Percentiles rank a stretch among this genome's conserved stretches.
phyloP scores from a whole-genome alignment of 1,140 invertebrate genomes.

The Drosophila bocqueti region DNA sequence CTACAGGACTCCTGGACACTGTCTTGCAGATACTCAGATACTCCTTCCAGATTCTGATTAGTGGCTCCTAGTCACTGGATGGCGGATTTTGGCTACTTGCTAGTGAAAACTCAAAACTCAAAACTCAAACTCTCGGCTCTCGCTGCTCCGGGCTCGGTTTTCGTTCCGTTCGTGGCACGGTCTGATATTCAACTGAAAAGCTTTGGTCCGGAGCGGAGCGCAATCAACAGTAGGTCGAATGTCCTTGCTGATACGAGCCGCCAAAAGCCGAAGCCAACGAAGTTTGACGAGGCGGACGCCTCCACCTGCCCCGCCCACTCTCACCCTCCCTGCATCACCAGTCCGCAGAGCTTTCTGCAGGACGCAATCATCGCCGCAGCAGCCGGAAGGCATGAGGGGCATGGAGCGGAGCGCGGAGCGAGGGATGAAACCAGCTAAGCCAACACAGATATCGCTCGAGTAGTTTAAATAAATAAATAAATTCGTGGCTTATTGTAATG shows the following conservation, averaged over 20 bases:
- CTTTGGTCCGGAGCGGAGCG: constrained; percentile 54
- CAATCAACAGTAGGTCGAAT: constrained; percentile 83
- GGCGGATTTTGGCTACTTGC: background rate
- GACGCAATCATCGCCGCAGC: constrained; percentile 35
- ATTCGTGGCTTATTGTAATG: constrained; percentile 53
- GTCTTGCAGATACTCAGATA: background rate
- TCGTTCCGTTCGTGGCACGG: constrained; percentile 76
- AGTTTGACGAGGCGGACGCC: constrained; percentile 41
- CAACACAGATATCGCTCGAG: constrained; percentile 61
- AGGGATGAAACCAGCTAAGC: constrained; percentile 35
- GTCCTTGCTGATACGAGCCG: constrained; percentile 76
- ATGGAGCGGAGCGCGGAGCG: background rate
- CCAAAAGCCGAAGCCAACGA: constrained; percentile 33
- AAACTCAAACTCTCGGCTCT: constrained; percentile 4
- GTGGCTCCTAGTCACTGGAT: background rate
- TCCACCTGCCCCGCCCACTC: background rate
- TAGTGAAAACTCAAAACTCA: background rate
- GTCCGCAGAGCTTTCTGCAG: constrained; percentile 51
- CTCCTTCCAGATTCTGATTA: background rate
- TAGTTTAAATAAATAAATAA: constrained; percentile 73
- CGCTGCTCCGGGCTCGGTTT: constrained; percentile 26
- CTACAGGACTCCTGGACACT: background rate
- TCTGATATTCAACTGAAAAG: constrained; percentile 82
- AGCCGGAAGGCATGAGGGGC: constrained; percentile 14
- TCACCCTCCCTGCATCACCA: background rate